Evolutionary conservation across 2,797 vertebrate species (phyloP), one percentile per base, ranked within the genome.

Genomic region (Decapterus maruadsi): DNA sequence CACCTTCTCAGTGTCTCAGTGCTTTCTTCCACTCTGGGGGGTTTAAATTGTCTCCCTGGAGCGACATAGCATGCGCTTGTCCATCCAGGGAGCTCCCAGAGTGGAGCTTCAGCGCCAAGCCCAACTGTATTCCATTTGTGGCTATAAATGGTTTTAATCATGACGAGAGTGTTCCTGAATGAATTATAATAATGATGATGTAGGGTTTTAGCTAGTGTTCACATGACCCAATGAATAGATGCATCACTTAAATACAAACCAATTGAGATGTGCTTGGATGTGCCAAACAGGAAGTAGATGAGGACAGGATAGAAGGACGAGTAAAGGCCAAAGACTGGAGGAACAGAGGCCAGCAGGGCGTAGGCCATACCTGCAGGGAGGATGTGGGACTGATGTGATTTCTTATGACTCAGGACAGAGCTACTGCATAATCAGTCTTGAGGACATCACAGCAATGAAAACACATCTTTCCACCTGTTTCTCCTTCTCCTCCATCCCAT

Each of bases 221-320:
- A 34, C 31, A 34, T 34, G 2, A 63, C 11, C 31, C 51, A 0
- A 4, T 45, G 31, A 22, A 26, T 7, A 58, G 14, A 48, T 31
- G 29, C 16, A 50, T 9, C 1, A 36, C 36, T 29, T 1, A 64
- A 56, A 13, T 62, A 88, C 94, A 59, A 78, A 95, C 95, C 95
- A 0, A 95, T 38, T 0, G 97, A 98, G 90, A 97, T 97, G 91
- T 98, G 97, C 62, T 94, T 95, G 20, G 97, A 98, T 0, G 97
- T 98, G 36, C 97, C 97, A 0, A 98, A 98, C 78, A 98, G 93
- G 91, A 96, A 97, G 92, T 98, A 98, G 87, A 97, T 26, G 64
- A 98, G 94, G 61, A 97, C 94, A 0, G 97, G 97, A 76, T 97
- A 98, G 85, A 98, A 97, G 67, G 97, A 96, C 2, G 96, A 96